Evolutionary conservation across 2,888 invertebrate species (phyloP).

Genomic region (Agrochola macilenta): DNA sequence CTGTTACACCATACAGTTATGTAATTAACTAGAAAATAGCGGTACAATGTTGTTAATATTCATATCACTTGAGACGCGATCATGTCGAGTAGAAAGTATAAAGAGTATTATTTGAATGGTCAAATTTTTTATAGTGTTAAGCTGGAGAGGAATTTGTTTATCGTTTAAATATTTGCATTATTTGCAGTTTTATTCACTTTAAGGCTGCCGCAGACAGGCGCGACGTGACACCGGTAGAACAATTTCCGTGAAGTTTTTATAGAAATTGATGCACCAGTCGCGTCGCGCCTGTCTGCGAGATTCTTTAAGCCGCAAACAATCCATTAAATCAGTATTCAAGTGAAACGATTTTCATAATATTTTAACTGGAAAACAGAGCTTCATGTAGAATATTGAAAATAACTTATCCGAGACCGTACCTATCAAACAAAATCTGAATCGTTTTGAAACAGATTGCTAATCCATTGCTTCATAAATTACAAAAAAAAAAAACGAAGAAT

Average conservation of each 20-base stretch:
- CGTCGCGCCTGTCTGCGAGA: no score
- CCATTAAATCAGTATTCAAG: background rate
- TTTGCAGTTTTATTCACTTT: background rate
- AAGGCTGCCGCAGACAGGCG: no score
- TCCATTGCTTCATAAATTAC: no score
- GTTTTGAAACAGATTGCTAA: no score
- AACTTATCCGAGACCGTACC: background rate
- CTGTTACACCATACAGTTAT: slow-evolving; percentile 51
- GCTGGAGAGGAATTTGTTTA: background rate
- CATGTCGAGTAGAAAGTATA: slow-evolving; percentile 13
- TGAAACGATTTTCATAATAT: background rate
- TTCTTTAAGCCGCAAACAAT: background rate
- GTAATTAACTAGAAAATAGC: slow-evolving; percentile 53
- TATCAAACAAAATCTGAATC: no score
- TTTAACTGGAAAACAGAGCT: no score
- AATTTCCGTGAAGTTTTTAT: no score
- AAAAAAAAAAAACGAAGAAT: no score
- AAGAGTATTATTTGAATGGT: slow-evolving; percentile 14
- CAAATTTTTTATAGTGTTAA: background rate
- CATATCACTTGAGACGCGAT: slow-evolving; percentile 11
- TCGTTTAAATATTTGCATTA: background rate
- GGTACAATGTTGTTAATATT: slow-evolving; percentile 38
- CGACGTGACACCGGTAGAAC: no score
- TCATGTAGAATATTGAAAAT: slow-evolving; percentile 6
- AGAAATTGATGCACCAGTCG: no score